Conservation (phyloP, 2,888 invertebrate species). For the Drosophila anceps region DNA sequence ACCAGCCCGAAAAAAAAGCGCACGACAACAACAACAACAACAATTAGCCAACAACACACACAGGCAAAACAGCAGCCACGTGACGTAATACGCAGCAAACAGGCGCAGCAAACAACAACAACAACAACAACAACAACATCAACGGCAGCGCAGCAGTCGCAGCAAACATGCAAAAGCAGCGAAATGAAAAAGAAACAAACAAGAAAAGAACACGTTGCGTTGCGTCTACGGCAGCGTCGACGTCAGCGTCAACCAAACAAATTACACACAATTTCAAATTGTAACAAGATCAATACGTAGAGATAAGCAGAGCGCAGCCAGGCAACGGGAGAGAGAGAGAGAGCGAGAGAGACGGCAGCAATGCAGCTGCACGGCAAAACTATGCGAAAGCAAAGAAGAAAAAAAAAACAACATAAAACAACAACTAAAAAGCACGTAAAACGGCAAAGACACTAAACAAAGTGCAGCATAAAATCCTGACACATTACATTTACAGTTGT, state of each 20-base stretch:
- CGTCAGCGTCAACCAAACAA: slow-evolving; percentile 65
- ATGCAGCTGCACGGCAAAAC: slow-evolving; percentile 22
- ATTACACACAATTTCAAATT: slow-evolving; percentile 66
- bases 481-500: slow-evolving; percentile 82
- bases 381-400: slow-evolving; percentile 17
- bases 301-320: slow-evolving; percentile 43
- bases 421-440: slow-evolving; percentile 3
- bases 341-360: slow-evolving; percentile 26
- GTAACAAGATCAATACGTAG: slow-evolving; percentile 71
- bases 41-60: slow-evolving; percentile 23
- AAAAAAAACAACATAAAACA: background rate
- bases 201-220: slow-evolving; percentile 36
- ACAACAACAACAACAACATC: slow-evolving; percentile 1
- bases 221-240: slow-evolving; percentile 41
- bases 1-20: slow-evolving; percentile 23
- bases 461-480: slow-evolving; percentile 77
- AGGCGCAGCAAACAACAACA: slow-evolving; percentile 37
- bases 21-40: slow-evolving; percentile 25
- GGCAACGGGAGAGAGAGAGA: slow-evolving; percentile 6
- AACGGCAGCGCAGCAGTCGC: slow-evolving; percentile 16
- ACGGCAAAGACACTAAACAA: slow-evolving; percentile 25
- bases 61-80: slow-evolving; percentile 42
- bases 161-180: slow-evolving; percentile 28
- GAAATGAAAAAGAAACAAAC: slow-evolving; percentile 15
- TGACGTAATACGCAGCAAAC: slow-evolving; percentile 68